A percentile compares a stretch with the other conserved stretches of the same genome.
Conservation (phyloP, 2,888 invertebrate species). For the Pogonocherus hispidulus region DNA sequence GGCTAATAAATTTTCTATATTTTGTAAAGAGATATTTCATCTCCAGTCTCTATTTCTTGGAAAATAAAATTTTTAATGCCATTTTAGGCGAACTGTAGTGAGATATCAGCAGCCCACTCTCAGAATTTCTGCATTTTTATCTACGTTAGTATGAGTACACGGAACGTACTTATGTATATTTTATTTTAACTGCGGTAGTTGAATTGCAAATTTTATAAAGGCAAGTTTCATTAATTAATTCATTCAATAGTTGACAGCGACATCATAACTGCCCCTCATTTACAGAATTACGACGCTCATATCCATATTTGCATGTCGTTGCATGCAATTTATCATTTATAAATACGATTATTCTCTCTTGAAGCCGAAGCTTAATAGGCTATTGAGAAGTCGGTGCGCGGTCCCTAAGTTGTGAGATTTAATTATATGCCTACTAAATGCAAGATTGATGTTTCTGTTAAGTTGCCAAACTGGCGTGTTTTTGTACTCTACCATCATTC, state of each 20-base stretch:
- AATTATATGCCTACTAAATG: slow-evolving; percentile 4
- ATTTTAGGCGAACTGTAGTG: no score
- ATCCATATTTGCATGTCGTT: not conserved
- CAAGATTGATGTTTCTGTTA: slow-evolving; percentile 4
- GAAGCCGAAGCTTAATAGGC: slow-evolving; percentile 4
- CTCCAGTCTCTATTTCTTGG: no score
- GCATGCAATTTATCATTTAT: not conserved
- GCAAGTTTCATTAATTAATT: slow-evolving; percentile 3
- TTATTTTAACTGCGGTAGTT: no score
- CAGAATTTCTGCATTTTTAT: no score
- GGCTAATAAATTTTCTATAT: no score
- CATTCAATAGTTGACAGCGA: not conserved
- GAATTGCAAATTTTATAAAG: no score
- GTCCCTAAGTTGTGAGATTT: not conserved
- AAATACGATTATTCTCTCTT: not conserved
- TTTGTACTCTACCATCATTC: not conserved
- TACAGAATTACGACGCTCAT: not conserved
- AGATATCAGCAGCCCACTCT: no score
- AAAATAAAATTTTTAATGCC: no score
- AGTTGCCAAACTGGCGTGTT: not conserved
- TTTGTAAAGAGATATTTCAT: no score
- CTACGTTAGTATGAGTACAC: no score
- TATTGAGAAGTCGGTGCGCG: not conserved
- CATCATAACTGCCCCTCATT: not conserved
- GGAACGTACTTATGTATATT: no score